These are phyloP conservation scores for Intellagama lesueurii DNA, from an alignment of 2,797 vertebrate genomes.

Conservation along the genomic window DNA sequence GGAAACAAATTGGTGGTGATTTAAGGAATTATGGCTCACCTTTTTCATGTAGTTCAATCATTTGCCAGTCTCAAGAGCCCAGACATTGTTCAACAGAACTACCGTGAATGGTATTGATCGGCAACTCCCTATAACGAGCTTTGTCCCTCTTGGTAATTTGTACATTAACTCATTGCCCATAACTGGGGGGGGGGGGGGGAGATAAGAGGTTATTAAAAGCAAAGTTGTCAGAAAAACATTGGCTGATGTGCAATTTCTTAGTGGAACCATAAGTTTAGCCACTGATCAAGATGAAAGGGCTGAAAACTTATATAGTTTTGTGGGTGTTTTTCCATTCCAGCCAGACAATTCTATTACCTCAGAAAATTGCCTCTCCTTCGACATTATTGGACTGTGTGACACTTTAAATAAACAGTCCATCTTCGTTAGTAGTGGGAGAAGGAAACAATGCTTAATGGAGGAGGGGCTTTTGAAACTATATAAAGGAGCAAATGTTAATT, in stretches of 20 bases:
- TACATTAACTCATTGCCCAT: conserved; percentile 9
- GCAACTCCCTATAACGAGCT: not conserved
- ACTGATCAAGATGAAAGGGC: conserved; percentile 25
- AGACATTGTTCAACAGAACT: not conserved
- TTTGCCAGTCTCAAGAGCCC: conserved; percentile 1
- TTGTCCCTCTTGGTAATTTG: not conserved
- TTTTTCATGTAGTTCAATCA: not conserved
- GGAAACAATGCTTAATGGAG: not conserved
- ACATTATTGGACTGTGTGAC: conserved; percentile 11
- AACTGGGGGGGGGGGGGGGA: not conserved
- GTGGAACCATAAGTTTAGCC: not conserved
- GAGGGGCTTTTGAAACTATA: not conserved
- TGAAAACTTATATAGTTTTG: not conserved
- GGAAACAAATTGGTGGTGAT: not conserved
- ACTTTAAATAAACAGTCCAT: not conserved
- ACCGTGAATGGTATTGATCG: conserved; percentile 25
- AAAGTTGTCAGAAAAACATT: conserved; percentile 35
- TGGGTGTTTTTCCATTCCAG: conserved; percentile 14
- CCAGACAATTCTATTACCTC: conserved; percentile 15
- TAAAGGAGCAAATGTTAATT: not conserved
- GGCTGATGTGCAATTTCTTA: conserved; percentile 4
- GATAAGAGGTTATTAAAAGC: conserved; percentile 22
- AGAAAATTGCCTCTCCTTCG: conserved; percentile 25
- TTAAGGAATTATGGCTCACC: not conserved
- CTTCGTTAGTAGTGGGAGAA: not conserved